Evolutionary conservation across 2,113 vertebrate species (phyloP).

Genomic region (Colaptes auratus): DNA sequence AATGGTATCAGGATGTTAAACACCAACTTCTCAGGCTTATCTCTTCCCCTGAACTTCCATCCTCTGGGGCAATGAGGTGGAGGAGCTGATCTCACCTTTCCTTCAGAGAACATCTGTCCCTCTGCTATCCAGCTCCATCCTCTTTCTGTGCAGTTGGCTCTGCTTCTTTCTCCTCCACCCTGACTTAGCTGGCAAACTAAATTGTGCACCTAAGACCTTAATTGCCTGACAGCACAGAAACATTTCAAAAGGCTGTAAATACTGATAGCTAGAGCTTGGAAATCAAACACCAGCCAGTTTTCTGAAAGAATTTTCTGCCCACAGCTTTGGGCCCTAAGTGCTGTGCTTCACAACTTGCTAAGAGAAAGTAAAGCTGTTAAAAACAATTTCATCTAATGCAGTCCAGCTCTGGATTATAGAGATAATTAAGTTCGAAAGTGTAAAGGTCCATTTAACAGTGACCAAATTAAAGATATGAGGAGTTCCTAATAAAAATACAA

Average conservation of each 20-base stretch:
- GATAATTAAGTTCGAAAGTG: slow-evolving; percentile 63
- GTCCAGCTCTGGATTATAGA: slow-evolving; percentile 18
- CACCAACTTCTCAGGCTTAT: not conserved
- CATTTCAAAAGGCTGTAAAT: not conserved
- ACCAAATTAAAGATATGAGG: slow-evolving; percentile 9
- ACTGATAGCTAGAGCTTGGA: not conserved
- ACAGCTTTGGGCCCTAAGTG: not conserved
- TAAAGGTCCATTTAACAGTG: not conserved
- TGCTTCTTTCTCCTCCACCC: not conserved
- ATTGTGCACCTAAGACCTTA: not conserved
- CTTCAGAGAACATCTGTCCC: not conserved
- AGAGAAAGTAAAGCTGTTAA: slow-evolving; percentile 9
- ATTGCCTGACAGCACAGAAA: not conserved
- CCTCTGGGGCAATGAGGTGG: rapidly evolving
- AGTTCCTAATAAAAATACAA: slow-evolving; percentile 36
- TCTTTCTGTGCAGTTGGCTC: not conserved
- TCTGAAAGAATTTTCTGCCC: not conserved
- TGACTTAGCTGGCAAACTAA: not conserved
- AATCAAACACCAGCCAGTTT: not conserved
- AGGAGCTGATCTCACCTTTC: not conserved
- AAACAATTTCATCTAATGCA: slow-evolving; percentile 53
- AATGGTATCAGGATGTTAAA: not conserved
- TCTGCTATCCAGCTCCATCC: not conserved
- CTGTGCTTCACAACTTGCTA: not conserved
- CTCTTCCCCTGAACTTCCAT: rapidly evolving